phyloP scores from a whole-genome alignment of 1,140 invertebrate species.

The Gonatopus flavifemur region DNA sequence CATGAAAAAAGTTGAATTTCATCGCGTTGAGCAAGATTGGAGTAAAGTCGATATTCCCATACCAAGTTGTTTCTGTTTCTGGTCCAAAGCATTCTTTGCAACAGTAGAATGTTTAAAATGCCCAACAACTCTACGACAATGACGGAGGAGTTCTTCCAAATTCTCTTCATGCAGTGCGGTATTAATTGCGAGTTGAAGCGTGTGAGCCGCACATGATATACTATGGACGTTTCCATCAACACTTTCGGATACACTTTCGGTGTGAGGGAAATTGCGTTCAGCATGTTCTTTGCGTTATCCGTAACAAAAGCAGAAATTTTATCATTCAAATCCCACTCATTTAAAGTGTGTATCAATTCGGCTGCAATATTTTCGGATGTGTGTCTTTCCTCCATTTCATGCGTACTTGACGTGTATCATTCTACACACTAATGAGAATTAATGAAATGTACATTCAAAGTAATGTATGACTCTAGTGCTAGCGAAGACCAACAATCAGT shows the following conservation, averaged over 20 bases:
- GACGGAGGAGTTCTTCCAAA: not conserved
- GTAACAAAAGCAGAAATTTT: slow-evolving; percentile 6
- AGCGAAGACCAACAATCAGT: not conserved
- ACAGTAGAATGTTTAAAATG: slow-evolving; percentile 23
- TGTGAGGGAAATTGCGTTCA: slow-evolving; percentile 4
- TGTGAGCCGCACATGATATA: slow-evolving; percentile 6
- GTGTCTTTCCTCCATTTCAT: slow-evolving; percentile 10
- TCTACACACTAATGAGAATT: not conserved
- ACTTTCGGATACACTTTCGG: too few species aligned
- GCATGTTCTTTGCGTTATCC: slow-evolving; percentile 8
- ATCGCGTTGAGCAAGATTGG: slow-evolving; percentile 19
- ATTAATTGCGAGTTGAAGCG: slow-evolving; percentile 3
- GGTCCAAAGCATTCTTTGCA: slow-evolving; percentile 6
- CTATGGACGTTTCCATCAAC: not conserved
- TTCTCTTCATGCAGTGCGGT: not conserved
- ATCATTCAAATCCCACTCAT: not conserved
- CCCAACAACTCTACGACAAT: slow-evolving; percentile 17
- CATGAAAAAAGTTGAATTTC: slow-evolving; percentile 18
- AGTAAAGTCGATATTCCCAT: slow-evolving; percentile 11
- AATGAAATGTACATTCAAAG: not conserved
- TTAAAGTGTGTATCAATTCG: not conserved
- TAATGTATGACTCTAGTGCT: slow-evolving; percentile 1
- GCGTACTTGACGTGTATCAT: not conserved
- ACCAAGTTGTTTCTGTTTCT: slow-evolving; percentile 22
- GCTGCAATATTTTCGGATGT: slow-evolving; percentile 2